Evolutionary conservation across 1,140 invertebrate species (phyloP), one percentile per base, ranked within the genome.

Genomic region (Scaptodrosophila lebanonensis): DNA sequence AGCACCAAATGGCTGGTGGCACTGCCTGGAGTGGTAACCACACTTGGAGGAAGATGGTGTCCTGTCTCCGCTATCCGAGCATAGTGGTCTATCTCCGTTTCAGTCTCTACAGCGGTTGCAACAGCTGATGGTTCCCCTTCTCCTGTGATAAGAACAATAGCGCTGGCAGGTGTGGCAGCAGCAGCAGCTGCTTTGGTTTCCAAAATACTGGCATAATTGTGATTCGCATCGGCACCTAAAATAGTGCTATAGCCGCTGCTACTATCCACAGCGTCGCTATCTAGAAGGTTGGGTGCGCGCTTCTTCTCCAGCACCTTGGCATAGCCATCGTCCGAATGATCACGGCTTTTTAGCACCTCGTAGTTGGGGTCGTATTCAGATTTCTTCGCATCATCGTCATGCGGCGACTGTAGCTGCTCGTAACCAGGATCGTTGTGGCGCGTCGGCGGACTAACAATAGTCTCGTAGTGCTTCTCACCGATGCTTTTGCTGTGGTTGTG

Each of bases 301-400:
- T 83, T 82, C 47, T 84, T 87, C 22, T 87, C 83, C 58, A 85
- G 66, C 43, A 88, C 85, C 54, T 87, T 88, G 9, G 88, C 87
- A 65, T 91, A 85, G 32, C 87, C 84, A 64, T 73, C 62, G 53
- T 85, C 65, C 8, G 70, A 72, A 36, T 86, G 66, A 35, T 68
- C 71, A 2, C 79, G 62, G 59, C 60, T 86, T 53, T 90, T 88
- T 12, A 93, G 71, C 29, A 92, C 90, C 83, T 94, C 92, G 66
- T 93, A 94, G 76, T 93, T 93, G 0, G 92, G 91, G 88, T 93
- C 91, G 1, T 89, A 88, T 56, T 91, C 90, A 25, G 69, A 73
- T 42, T 77, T 77, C 45, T 69, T 79, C 15, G 61, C 38, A 54
- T 82, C 70, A 32, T 72, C 63, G 33, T 83, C 68, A 39, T 45